phyloP scores from a whole-genome alignment of 1,140 invertebrate species.

The Belonocnema kinseyi region DNA sequence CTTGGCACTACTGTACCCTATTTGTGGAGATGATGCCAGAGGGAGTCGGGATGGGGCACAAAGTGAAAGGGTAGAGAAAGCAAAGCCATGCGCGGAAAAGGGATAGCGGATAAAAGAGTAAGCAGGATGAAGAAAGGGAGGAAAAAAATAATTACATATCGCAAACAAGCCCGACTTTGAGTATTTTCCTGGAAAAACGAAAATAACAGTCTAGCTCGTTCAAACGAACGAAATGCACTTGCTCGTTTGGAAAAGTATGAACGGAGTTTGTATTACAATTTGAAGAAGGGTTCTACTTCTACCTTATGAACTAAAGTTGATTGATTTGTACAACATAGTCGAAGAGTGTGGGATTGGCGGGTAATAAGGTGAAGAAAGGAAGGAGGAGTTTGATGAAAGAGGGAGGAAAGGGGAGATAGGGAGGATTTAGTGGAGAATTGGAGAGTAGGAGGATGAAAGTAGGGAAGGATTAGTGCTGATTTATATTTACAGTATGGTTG shows the following conservation, averaged over 20 bases:
- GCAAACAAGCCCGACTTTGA: conserved; percentile 32
- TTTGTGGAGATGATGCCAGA: conserved; percentile 34
- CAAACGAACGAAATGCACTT: conserved; percentile 17
- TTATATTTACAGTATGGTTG: no score
- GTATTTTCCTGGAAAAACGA: conserved; percentile 1
- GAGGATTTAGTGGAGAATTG: no score
- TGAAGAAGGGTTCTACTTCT: background rate
- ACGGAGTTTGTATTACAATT: background rate
- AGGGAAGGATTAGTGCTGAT: no score
- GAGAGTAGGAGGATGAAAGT: no score
- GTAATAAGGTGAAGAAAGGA: no score
- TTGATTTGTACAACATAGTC: no score
- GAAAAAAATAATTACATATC: conserved; percentile 37
- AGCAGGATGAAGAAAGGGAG: conserved; percentile 4
- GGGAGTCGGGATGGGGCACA: conserved; percentile 7
- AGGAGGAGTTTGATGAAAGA: no score
- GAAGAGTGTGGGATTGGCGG: no score
- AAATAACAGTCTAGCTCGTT: conserved; percentile 2
- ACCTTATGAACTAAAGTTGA: no score
- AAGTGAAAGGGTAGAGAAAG: conserved; percentile 36
- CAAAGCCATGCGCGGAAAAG: conserved; percentile 31
- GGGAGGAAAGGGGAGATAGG: no score
- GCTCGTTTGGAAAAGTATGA: conserved; percentile 17
- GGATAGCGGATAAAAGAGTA: background rate
- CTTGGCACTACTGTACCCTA: conserved; percentile 25